Base-by-base conservation (phyloP, 2,797 vertebrate species). In the Sardinella longiceps region DNA sequence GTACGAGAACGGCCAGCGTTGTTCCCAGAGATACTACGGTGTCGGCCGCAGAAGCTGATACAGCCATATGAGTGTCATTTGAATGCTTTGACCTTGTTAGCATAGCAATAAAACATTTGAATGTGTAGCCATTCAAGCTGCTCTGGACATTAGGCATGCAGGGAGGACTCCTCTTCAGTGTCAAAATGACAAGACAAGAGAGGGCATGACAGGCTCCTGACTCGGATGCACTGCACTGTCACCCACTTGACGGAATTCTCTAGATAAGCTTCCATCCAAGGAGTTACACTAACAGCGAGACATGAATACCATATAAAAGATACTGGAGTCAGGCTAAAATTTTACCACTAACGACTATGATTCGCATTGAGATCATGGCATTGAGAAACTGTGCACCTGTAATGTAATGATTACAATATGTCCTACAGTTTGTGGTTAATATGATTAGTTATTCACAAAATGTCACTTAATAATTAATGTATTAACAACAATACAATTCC, bases 51-150 rank as follows among this genome's bases (percentile, higher is more conserved):
- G 33, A 33, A 70, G 74, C n/a, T 81, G 85, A 88, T 86, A 83
- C 3, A 46, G 37, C 20, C 7, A 1, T 5, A 81, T 15, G 25
- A 28, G 33, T 33, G 37, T 50, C 10, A 86, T 89, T 89, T 87
- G 70, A 88, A 83, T 88, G 81, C 28, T 83, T 51, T 14, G 84
- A 51, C 74, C 83, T 14, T 30, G 66, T 37, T 37, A 18, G 14
- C 2, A 28, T 9, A 46, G 39, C 45, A 84, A 28, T 83, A 83
- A 81, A 80, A 86, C 51, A 86, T 82, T 74, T 83, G 80, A 88
- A 66, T 70, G n/a, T 80, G 50, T 18, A 11, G 83, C 23, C n/a
- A 56, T 66, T 66, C 60, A 66, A 66, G 60, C 60, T 14, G 25
- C 60, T 14, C 28, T 66, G 60, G 30, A 3, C 60, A 33, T 15